phyloP scores from a whole-genome alignment of 2,113 vertebrate genomes.

The Syngnathus scovelli region DNA sequence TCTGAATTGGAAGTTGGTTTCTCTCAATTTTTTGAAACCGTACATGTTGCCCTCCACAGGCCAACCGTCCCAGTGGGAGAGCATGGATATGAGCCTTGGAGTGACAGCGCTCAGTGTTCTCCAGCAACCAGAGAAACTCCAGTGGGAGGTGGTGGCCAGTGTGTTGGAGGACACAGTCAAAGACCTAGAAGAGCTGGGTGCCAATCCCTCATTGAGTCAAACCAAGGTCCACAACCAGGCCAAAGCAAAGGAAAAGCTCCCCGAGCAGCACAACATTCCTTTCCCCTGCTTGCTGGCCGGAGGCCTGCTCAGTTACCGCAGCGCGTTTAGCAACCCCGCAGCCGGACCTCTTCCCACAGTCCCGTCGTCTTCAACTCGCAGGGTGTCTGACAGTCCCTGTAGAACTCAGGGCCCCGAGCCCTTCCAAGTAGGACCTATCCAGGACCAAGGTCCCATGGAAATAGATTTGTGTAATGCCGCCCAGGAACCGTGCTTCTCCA shows the following conservation, averaged over 20 bases:
- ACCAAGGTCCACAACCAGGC: conserved; percentile 78
- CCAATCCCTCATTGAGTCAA: conserved; percentile 83
- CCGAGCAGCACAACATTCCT: conserved; percentile 98
- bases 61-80: conserved; percentile 90
- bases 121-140: conserved; percentile 96
- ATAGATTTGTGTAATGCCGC: conserved; percentile 81
- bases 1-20: background rate
- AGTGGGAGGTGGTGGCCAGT: conserved; percentile 98
- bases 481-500: conserved; percentile 82
- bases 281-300: conserved; percentile 95
- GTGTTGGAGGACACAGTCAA: conserved; percentile 97
- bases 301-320: conserved; percentile 92
- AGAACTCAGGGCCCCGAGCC: conserved; percentile 88
- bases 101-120: conserved; percentile 93
- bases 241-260: conserved; percentile 89
- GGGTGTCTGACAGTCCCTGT: conserved; percentile 82
- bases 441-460: conserved; percentile 90
- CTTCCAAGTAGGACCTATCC: conserved; percentile 63
- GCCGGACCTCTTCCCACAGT: conserved; percentile 75
- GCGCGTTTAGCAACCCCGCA: conserved; percentile 80
- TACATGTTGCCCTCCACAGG: conserved; percentile 64
- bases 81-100: conserved; percentile 89
- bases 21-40: too few relatives aligned
- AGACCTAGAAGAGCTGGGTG: conserved; percentile 95
- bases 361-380: conserved; percentile 38